Conservation (phyloP, 2,797 vertebrate species). For the Pyrrhura leucotis region DNA sequence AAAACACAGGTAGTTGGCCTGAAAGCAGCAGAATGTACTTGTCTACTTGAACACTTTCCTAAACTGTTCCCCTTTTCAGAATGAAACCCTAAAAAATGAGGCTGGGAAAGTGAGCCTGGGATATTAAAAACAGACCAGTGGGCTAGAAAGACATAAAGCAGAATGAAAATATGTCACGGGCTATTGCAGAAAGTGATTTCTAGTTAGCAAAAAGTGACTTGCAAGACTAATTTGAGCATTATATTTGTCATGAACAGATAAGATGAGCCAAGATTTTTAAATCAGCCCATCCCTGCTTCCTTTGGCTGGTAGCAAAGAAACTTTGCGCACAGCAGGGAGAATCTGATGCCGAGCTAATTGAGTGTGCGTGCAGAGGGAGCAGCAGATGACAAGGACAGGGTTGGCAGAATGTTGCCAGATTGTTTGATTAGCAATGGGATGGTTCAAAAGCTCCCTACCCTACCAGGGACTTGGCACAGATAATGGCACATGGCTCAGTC, state of each 20-base stretch:
- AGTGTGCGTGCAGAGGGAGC: not conserved
- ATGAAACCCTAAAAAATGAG: not conserved
- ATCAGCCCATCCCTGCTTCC: not conserved
- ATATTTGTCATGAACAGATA: not conserved
- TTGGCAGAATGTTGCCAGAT: constrained; percentile 27
- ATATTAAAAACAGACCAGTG: not conserved
- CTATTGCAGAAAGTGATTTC: not conserved
- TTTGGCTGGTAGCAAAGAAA: not conserved
- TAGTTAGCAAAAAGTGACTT: constrained; percentile 46
- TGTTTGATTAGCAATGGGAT: constrained; percentile 42
- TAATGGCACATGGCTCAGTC: not conserved
- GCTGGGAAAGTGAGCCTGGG: not conserved
- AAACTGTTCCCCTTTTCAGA: not conserved
- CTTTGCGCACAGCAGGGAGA: not conserved
- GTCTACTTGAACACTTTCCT: not conserved
- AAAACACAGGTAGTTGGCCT: not conserved
- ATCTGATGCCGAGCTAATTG: not conserved
- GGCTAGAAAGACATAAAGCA: not conserved
- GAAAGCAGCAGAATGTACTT: not conserved
- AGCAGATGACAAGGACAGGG: constrained; percentile 8
- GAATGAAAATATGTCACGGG: not conserved
- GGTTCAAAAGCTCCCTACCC: constrained; percentile 8
- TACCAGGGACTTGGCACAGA: not conserved
- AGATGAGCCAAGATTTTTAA: constrained; percentile 21
- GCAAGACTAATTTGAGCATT: constrained; percentile 2